phyloP scores from a whole-genome alignment of 2,888 invertebrate species.

The Troilus luridus region DNA sequence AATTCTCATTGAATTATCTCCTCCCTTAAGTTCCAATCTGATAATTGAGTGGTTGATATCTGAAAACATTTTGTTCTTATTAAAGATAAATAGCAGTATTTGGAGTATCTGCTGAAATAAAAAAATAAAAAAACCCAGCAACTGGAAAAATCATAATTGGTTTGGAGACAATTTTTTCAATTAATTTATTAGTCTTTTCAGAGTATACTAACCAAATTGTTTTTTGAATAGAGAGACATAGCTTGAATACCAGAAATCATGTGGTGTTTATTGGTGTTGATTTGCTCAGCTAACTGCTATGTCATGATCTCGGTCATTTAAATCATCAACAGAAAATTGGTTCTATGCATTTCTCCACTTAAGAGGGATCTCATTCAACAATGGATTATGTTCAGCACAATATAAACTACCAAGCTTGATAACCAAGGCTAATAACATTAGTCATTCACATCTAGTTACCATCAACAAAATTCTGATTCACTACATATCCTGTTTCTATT shows the following conservation, averaged over 20 bases:
- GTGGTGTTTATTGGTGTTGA: not conserved
- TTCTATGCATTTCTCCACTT: not conserved
- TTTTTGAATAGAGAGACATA: not conserved
- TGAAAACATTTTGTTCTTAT: constrained; percentile 58
- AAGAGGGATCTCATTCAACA: not conserved
- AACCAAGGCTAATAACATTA: not conserved
- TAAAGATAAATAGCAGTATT: not conserved
- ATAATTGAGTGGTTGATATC: constrained; percentile 75
- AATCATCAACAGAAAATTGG: not conserved
- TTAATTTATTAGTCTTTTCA: not conserved
- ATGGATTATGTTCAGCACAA: not conserved
- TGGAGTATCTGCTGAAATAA: not conserved
- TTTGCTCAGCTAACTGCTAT: not conserved
- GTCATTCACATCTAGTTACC: not conserved
- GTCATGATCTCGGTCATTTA: not conserved
- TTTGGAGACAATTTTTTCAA: not conserved
- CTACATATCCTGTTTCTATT: not conserved
- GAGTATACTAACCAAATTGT: not conserved
- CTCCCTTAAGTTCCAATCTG: constrained; percentile 89
- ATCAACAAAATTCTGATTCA: not conserved
- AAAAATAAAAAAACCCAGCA: not conserved
- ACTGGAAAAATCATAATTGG: not conserved
- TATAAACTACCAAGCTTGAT: not conserved
- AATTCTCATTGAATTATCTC: constrained; percentile 90
- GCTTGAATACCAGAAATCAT: not conserved